Base-by-base conservation (phyloP, 2,113 vertebrate genomes). In the Bos indicus region DNA sequence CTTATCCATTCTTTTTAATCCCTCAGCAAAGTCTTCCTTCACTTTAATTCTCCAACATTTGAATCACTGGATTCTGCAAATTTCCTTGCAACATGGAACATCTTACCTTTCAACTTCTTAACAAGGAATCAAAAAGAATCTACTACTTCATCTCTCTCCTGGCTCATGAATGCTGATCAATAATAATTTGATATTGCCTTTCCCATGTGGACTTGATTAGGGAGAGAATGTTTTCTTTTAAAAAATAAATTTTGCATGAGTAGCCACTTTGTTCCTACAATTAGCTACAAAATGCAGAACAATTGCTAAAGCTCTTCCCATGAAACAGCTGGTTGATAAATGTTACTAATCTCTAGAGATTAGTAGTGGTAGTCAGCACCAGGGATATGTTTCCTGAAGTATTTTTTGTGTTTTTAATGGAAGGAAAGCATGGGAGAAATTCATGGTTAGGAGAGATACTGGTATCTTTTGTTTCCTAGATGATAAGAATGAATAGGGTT, bases 91-190 rank as follows among this genome's bases (percentile, higher is more conserved):
- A 92, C 96, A 98, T 89, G 95, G 93, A 98, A 97, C 88, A 96
- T 97, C 93, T 88, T 97, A 95, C 81, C 54, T 97, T 98, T 97
- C 97, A 97, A 98, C 97, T 90, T 60, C 94, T 98, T 98, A 98
- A 98, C 96, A 95, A 96, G 97, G 88, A 98, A 98, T 98, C 86
- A 98, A 91, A 98, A 87, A 81, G 36, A 81, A 91, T 96, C 92
- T 92, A 88, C 23, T n/a, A 64, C 46, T 85, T 78, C 95, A 83
- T 97, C 67, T 94, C 87, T 98, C 48, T 97, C 62, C 92, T 88
- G 71, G 48, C 86, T 97, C 77, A 82, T 93, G 92, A 97, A 94
- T 97, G 88, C 5, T 0, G 21, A 28, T 96, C 26, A 91, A 46
- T 97, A 91, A 82, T 96, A 71, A 90, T 94, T 96, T 90, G 30